Base-by-base conservation (phyloP, 2,888 invertebrate genomes). In the Orchesellides sinensis region DNA sequence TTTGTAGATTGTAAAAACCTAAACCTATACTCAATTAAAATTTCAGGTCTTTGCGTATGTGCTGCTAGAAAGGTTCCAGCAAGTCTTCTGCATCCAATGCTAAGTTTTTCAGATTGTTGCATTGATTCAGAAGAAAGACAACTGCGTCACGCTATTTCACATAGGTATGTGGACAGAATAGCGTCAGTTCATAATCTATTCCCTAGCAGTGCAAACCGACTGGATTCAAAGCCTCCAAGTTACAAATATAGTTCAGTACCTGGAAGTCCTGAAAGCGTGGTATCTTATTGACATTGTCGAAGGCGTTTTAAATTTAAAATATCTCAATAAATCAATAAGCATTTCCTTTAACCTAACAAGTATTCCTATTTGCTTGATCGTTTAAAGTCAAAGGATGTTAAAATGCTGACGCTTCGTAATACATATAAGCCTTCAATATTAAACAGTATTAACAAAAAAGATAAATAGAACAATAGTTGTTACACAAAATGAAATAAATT, bases 91-190 rank as follows among this genome's bases (percentile, higher is more conserved):
- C 81, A 81, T 74, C 81, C 81, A n/a, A 27, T 29, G 14, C 45
- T 81, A 14, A 69, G 49, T 2, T 81, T 68, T n/a, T 74, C 45
- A 1, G 74, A 61, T 12, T 81, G 81, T 52, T 74, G 74, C 27
- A 47, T 68, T 25, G 61, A 69, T n/a, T 49, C 81, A n/a, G 68
- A 68, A n/a, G 63, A 81, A n/a, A 17, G 66, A 4, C 25, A 74
- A 19, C 40, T 81, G 1, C 68, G 23, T 8, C 81, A 74, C 29
- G 68, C 81, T 12, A 74, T 69, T 40, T 81, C 81, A 5, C 69
- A 74, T 21, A 45, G 69, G 54, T 52, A 81, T n/a, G 81, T 81
- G 2, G 84, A 84, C 23, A 72, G 84, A 73, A 77, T 84, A 56
- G 32, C 66, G 2, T 84, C 84, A 47, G 65, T 80, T 45, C 79